Evolutionary conservation across 2,113 vertebrate species (phyloP), one percentile per base, ranked within the genome.

Genomic region (Cyprinodon brontotheroides): DNA sequence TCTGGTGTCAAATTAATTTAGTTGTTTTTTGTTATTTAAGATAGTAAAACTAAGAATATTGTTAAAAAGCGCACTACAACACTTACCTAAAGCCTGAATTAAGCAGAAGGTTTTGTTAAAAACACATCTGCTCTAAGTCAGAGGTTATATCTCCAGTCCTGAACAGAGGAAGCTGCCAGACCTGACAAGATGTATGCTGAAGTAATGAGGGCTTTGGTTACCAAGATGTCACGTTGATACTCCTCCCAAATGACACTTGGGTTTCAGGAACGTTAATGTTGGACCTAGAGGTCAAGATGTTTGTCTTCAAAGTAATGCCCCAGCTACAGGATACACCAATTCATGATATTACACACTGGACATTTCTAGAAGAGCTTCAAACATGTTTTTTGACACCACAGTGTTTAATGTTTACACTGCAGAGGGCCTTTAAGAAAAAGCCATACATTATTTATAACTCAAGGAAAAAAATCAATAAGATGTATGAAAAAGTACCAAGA

Each of bases 151-250:
- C 38, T 14, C 41, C 72, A 63, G 68, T 87, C 70, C 60, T 62
- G 2, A 40, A 59, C 57, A n/a, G 68, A 63, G 50, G 12, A 74
- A 76, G 60, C 64, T 78, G 86, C 84, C 87, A 85, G 72, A 8
- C 81, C 84, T 80, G 87, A 89, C 79, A 65, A 79, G 86, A 91
- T 88, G 29, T 61, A 68, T 82, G 67, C 41, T 84, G 89, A 91
- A 84, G 76, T 88, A 87, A 83, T 88, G 86, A 88, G 86, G 82
- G 12, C 86, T 78, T 47, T 77, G 65, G 70, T 79, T 78, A 77
- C 86, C 78, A 60, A 70, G 22, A 62, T 84, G 82, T 89, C 87
- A 69, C 8, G 67, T 66, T 75, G 70, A 86, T 81, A 64, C 62
- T 60, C 53, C 72, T 77, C 65, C 73, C 6, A 77, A 79, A 77